A percentile compares a stretch with the other conserved stretches of the same genome.
Conservation (phyloP, 2,888 invertebrate species). For the Phorcus lineatus region DNA sequence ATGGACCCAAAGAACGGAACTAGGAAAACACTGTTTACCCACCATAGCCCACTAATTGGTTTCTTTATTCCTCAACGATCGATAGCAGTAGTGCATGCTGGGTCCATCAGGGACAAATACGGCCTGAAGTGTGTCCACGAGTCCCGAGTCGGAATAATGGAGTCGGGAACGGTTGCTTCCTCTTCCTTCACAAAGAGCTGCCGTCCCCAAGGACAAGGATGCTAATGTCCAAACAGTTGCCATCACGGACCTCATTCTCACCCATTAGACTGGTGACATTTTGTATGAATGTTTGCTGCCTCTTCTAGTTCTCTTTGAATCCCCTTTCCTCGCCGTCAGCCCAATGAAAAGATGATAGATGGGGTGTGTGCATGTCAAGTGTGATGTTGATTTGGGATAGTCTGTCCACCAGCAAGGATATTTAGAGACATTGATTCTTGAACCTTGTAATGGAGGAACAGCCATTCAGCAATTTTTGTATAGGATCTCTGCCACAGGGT, state of each 20-base stretch:
- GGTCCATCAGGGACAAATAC: background rate
- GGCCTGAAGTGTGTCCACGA: background rate
- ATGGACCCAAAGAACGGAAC: background rate
- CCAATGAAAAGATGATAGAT: conserved; percentile 10
- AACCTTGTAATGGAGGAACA: too few species aligned
- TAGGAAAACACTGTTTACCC: conserved; percentile 6
- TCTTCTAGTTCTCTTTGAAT: background rate
- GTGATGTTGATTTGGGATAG: background rate
- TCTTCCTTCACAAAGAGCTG: background rate
- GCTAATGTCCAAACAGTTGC: conserved; percentile 6
- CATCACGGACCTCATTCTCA: background rate
- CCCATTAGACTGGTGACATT: conserved; percentile 14
- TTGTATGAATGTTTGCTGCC: conserved; percentile 6
- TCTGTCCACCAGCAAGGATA: too few species aligned
- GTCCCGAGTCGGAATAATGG: background rate
- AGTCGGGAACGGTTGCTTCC: background rate
- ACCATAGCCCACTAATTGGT: conserved; percentile 1
- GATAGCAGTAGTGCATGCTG: background rate
- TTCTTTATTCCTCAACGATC: conserved; percentile 14
- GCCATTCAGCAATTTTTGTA: too few species aligned
- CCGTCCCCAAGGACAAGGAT: too few species aligned
- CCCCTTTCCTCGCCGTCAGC: background rate
- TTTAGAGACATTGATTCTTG: too few species aligned
- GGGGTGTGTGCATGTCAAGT: background rate
- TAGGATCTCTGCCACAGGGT: too few species aligned